A percentile compares a stretch with the other conserved stretches of the same genome.
Conservation (phyloP, 1,140 invertebrate species). For the Pseudomyrmex sp. region DNA sequence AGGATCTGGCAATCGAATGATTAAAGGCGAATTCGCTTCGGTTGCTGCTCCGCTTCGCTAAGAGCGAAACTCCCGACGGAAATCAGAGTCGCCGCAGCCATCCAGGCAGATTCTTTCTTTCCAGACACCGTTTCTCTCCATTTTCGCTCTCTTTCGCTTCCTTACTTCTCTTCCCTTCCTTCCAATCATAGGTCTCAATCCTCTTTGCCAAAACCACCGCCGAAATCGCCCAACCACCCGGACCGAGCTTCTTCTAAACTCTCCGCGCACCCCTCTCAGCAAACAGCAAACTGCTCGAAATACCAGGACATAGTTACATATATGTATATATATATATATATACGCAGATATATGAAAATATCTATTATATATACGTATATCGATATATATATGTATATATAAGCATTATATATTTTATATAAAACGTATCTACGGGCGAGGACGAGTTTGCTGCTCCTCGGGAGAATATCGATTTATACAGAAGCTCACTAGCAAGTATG, state of each 20-base stretch:
- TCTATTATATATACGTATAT: neutral
- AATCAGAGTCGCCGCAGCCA: slow-evolving; percentile 80
- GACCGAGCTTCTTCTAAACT: slow-evolving; percentile 77
- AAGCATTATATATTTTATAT: slow-evolving; percentile 14
- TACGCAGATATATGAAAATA: neutral
- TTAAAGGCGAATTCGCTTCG: slow-evolving; percentile 81
- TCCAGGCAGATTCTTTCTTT: slow-evolving; percentile 72
- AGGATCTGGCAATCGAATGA: slow-evolving; percentile 82
- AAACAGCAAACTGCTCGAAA: slow-evolving; percentile 78
- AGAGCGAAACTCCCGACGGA: slow-evolving; percentile 81
- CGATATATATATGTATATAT: neutral
- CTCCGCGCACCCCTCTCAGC: slow-evolving; percentile 79
- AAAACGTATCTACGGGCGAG: neutral
- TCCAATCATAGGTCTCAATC: slow-evolving; percentile 48
- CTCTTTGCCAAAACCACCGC: slow-evolving; percentile 69
- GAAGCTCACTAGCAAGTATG: slow-evolving; percentile 15
- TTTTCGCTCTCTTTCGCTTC: slow-evolving; percentile 14
- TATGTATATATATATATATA: neutral
- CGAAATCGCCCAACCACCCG: slow-evolving; percentile 76
- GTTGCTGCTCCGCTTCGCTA: slow-evolving; percentile 66
- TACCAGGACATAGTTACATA: slow-evolving; percentile 76
- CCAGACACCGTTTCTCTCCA: slow-evolving; percentile 51
- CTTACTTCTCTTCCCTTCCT: slow-evolving; percentile 11
- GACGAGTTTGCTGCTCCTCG: neutral
- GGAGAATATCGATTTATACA: slow-evolving; percentile 27